Percentiles rank a stretch among this genome's conserved stretches.
Evolutionary conservation across 2,888 invertebrate genomes (phyloP).

Genomic region (Yponomeuta malinellus): DNA sequence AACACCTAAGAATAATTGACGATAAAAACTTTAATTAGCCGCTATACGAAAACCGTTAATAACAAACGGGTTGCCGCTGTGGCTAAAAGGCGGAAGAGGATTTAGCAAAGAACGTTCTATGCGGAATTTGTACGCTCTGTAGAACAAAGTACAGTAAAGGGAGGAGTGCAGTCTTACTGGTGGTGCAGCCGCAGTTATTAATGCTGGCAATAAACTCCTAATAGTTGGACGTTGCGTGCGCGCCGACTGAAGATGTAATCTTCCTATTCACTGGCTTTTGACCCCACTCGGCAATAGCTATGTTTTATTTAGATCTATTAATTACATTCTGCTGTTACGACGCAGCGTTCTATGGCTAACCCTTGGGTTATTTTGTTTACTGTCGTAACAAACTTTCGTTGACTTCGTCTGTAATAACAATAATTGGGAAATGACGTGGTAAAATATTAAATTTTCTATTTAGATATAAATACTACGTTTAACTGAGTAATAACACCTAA

Average conservation of each 20-base stretch:
- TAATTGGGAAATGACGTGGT: background rate
- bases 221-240: constrained; percentile 36
- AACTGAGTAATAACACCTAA: constrained; percentile 4
- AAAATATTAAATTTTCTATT: background rate
- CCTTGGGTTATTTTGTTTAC: background rate
- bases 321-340: constrained; percentile 10
- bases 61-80: background rate
- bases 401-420: background rate
- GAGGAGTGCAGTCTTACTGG: constrained; percentile 18
- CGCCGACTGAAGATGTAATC: constrained; percentile 43
- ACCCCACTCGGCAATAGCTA: constrained; percentile 32
- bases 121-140: background rate
- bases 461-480: background rate
- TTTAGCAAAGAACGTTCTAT: background rate
- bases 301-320: constrained; percentile 37
- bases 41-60: background rate
- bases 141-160: constrained; percentile 8
- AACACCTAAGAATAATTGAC: background rate
- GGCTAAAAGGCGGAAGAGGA: background rate
- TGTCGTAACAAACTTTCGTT: background rate
- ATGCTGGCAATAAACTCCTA: constrained; percentile 36
- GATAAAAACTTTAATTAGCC: constrained; percentile 4
- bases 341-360: background rate
- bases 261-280: constrained; percentile 46
- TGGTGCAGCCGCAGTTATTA: constrained; percentile 37